Conservation (phyloP, 1,140 invertebrate genomes). For the Formica selysi region DNA sequence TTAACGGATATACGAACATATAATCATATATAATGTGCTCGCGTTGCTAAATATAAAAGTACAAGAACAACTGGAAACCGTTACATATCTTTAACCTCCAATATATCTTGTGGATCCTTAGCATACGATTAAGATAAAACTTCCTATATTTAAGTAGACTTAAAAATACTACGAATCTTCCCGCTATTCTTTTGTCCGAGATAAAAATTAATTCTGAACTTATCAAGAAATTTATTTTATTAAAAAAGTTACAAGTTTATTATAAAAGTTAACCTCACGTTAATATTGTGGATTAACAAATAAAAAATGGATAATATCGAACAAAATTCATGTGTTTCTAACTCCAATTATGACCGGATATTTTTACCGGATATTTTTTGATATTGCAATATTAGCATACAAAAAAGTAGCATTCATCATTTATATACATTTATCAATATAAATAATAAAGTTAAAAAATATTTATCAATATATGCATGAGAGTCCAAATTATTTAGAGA, state of each 20-base stretch:
- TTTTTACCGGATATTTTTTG: background rate
- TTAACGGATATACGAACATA: slow-evolving; percentile 39
- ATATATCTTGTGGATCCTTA: slow-evolving; percentile 39
- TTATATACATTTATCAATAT: too few species aligned
- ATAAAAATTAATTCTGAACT: slow-evolving; percentile 1
- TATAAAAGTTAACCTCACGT: slow-evolving; percentile 12
- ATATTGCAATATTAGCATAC: slow-evolving; percentile 6
- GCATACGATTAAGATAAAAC: slow-evolving; percentile 44
- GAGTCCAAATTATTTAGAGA: background rate
- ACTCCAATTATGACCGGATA: background rate
- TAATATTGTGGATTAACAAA: background rate
- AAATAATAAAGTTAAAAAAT: too few species aligned
- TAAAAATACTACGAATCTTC: slow-evolving; percentile 15
- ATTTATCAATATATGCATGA: background rate
- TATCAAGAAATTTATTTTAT: slow-evolving; percentile 12
- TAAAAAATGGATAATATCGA: background rate
- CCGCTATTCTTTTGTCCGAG: background rate
- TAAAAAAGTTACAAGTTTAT: slow-evolving; percentile 4
- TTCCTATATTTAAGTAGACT: slow-evolving; percentile 19
- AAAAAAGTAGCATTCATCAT: background rate
- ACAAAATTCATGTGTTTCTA: background rate
- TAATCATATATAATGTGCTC: slow-evolving; percentile 31
- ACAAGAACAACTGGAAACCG: slow-evolving; percentile 52
- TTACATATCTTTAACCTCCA: slow-evolving; percentile 52
- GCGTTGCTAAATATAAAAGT: slow-evolving; percentile 49